Evolutionary conservation across 2,113 vertebrate species (phyloP), one percentile per base, ranked within the genome.

Genomic region (Chaetodon trifascialis): DNA sequence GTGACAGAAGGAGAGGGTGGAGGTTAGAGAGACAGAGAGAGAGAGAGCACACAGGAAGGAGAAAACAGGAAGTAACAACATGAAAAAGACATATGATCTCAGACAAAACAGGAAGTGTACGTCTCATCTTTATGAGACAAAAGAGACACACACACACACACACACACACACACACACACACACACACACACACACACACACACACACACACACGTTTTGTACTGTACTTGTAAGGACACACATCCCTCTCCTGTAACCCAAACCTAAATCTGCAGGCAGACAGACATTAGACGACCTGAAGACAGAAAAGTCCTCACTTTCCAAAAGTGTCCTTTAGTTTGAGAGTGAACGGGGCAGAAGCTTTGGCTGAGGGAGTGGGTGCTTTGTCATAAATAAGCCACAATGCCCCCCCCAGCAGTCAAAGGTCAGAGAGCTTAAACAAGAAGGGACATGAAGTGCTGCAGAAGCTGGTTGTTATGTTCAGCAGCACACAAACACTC

Each of bases 41-140:
- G 30, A 30, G 30, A 30, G 30, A 30, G 30, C 30, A 30, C 30
- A 30, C 1, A 30, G 30, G 30, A 30, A 30, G 30, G 30, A 30
- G 30, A 30, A 30, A 30, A 30, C 30, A 30, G 30, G 30, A 30
- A 30, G 30, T 30, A 30, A 30, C 30, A 30, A 30, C 30, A 30
- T 30, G 1, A 30, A 30, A 30, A 30, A 30, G 30, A 30, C 30
- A 30, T 30, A 30, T 30, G 30, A 30, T 30, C 30, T 30, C 30
- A 30, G 30, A 65, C 51, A 49, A 58, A 76, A 76, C 58, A 76
- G 59, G 49, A 76, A 82, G 47, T 30, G 11, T 5, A 47, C 15
- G 4, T 25, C 6, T 62, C n/a, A 21, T 75, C 25, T 47, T 76
- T 11, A 38, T 44, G 5, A 73, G 52, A 58, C 25, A 9, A 4